Base-by-base conservation (phyloP, 2,888 invertebrate species). In the Agapetus fuscipes region DNA sequence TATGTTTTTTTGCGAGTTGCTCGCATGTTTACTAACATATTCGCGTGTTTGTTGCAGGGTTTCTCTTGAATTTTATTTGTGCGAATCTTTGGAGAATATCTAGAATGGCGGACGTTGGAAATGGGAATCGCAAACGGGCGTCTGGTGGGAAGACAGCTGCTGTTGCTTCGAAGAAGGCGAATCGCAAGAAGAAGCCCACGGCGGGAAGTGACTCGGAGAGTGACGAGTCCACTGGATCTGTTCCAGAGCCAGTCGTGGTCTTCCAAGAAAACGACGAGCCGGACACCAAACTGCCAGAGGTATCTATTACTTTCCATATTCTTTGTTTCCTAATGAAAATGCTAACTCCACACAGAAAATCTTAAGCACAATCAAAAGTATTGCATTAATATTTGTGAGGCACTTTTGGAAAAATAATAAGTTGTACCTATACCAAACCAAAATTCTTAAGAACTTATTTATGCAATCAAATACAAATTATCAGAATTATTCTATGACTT, bases 261-360 rank as follows among this genome's bases (percentile, higher is more conserved):
- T 56, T 74, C 35, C 55, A 64, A 2, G 75, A 74, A 40, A 64
- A 68, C 20, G 64, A 64, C 10, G 79, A 80, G 45, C 72, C 76
- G 10, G 67, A 69, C 3, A 64, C 70, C 6, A 78, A 78, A 54
- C 56, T 83, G 45, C 81, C 81, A 6, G 77, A 80, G 56, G 72
- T 70, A 53, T 42, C 43, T 44, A n/a, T n/a, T n/a, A n/a, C n/a
- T n/a, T n/a, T n/a, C n/a, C n/a, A n/a, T 29, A 31, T 17, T 29
- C 17, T n/a, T 9, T 13, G 9, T 13, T 28, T 13, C 3, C 2
- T 29, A 25, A 2, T 33, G 15, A 34, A 9, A 17, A 30, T 37
- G 14, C 17, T 15, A 35, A 30, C n/a, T 31, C n/a, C 5, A 1
- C 7, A 3, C 17, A 15, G 12, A 27, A 14, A 15, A 13, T 14